Evolutionary conservation across 1,140 invertebrate species (phyloP).

Genomic region (Amyelois transitella): DNA sequence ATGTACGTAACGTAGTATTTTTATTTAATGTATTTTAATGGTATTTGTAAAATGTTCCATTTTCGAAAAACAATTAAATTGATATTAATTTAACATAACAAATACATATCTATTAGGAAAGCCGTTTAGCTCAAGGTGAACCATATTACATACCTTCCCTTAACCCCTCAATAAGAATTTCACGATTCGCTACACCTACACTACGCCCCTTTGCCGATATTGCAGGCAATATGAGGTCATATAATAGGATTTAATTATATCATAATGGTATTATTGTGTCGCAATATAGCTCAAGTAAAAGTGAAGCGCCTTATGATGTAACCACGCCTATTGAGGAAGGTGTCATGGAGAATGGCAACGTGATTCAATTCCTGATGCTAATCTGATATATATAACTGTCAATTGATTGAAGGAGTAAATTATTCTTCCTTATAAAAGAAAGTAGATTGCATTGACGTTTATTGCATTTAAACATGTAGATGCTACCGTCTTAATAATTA

Average conservation of each 20-base stretch:
- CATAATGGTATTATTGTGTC: slow-evolving; percentile 24
- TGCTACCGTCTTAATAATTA: no score
- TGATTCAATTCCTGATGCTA: background rate
- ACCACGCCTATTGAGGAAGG: slow-evolving; percentile 13
- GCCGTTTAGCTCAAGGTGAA: background rate
- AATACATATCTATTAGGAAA: no score
- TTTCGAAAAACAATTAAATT: no score
- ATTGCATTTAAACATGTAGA: no score
- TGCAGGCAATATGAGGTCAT: background rate
- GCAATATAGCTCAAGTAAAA: slow-evolving; percentile 22
- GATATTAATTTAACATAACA: no score
- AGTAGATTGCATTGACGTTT: no score
- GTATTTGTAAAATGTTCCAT: no score
- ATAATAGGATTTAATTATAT: slow-evolving; percentile 9
- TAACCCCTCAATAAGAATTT: background rate
- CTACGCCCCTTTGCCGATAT: background rate
- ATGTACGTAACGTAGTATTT: no score
- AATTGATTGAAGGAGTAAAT: no score
- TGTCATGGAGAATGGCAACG: background rate
- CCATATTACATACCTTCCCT: no score
- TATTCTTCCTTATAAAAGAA: no score
- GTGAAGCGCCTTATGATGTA: slow-evolving; percentile 19
- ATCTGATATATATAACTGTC: background rate
- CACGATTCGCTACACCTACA: background rate
- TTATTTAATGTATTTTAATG: no score